phyloP scores from a whole-genome alignment of 2,888 invertebrate genomes.

The Cheilosia vernalis region DNA sequence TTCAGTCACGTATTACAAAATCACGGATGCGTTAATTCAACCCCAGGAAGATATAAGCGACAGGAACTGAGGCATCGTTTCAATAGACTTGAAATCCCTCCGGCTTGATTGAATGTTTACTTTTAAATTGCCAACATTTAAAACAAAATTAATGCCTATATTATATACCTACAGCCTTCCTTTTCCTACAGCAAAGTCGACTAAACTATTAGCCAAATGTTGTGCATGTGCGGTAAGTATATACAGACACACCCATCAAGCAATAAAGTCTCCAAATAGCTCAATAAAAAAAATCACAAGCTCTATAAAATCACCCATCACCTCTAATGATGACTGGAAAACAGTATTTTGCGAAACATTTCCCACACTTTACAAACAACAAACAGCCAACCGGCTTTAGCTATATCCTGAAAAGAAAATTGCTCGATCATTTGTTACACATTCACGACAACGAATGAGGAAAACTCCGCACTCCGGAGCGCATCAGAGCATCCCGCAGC shows the following conservation, averaged over 20 bases:
- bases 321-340: conserved; percentile 22
- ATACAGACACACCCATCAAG: not conserved
- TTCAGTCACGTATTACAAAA: too few relatives aligned
- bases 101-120: too few relatives aligned
- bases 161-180: too few relatives aligned
- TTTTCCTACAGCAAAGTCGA: not conserved
- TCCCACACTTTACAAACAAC: conserved; percentile 1
- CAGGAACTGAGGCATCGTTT: too few relatives aligned
- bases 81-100: too few relatives aligned
- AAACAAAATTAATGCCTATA: too few relatives aligned
- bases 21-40: too few relatives aligned
- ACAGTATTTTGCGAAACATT: conserved; percentile 8
- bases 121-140: too few relatives aligned
- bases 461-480: not conserved
- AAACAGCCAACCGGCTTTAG: not conserved
- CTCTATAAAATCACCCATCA: not conserved
- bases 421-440: conserved; percentile 23
- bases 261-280: not conserved
- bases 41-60: too few relatives aligned
- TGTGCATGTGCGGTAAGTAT: conserved; percentile 6
- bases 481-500: not conserved
- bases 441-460: conserved; percentile 14
- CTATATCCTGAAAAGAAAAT: conserved; percentile 45
- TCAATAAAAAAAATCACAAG: not conserved
- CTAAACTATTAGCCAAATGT: not conserved